These are phyloP conservation scores for Trochalopteron elliotii DNA, from an alignment of 2,113 vertebrate species.

Conservation along the genomic window DNA sequence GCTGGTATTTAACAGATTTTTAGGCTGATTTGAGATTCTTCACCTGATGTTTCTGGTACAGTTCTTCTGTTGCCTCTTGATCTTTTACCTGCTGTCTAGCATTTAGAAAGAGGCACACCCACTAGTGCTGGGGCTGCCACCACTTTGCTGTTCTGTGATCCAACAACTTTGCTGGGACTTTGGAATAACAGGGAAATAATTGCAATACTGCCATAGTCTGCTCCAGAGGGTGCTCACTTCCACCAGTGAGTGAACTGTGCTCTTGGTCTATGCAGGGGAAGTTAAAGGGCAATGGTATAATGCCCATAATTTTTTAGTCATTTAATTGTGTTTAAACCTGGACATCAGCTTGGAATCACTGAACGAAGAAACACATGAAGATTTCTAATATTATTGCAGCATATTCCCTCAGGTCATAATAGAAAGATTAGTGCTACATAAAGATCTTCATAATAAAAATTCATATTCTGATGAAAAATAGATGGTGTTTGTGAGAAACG, in stretches of 20 bases:
- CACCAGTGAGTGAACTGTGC: neutral
- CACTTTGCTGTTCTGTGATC: accelerated
- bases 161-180: neutral
- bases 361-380: constrained; percentile 18
- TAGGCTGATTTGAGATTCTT: neutral
- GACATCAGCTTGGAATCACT: neutral
- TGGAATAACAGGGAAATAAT: neutral
- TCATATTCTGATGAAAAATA: constrained; percentile 32
- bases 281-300: neutral
- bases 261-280: accelerated
- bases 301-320: neutral
- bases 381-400: neutral
- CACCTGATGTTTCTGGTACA: neutral
- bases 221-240: neutral
- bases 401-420: constrained; percentile 9
- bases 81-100: neutral
- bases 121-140: neutral
- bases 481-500: neutral
- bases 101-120: neutral
- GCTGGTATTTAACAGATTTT: neutral
- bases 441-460: constrained; percentile 8
- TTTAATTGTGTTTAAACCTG: neutral
- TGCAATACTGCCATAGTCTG: accelerated
- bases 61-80: neutral
- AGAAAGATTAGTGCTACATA: constrained; percentile 31